Conservation (phyloP, 2,113 vertebrate genomes). For the Synchiropus splendidus region DNA sequence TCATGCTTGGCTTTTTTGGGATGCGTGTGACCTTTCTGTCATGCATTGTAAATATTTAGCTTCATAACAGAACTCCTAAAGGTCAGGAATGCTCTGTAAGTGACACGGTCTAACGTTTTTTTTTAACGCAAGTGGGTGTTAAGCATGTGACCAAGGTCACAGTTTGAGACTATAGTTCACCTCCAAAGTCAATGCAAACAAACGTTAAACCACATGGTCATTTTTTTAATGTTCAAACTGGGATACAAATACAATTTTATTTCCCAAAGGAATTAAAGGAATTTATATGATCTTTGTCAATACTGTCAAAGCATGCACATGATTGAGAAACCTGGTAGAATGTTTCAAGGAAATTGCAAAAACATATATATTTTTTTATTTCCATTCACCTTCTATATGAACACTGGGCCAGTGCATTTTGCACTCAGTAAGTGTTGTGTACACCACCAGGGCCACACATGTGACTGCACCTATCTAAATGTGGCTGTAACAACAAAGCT, state of each 20-base stretch:
- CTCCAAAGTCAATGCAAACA: background rate
- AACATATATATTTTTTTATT: too few relatives aligned
- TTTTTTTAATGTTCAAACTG: background rate
- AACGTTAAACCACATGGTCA: background rate
- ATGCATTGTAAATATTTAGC: background rate
- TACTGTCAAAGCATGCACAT: too few relatives aligned
- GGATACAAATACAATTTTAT: background rate
- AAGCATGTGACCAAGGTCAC: conserved; percentile 24
- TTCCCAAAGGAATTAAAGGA: background rate
- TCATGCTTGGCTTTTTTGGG: background rate
- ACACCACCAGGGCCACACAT: too few relatives aligned
- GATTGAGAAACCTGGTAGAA: too few relatives aligned
- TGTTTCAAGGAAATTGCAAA: too few relatives aligned
- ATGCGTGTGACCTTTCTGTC: background rate
- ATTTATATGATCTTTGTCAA: too few relatives aligned
- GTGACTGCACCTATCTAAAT: too few relatives aligned
- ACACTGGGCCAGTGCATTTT: too few relatives aligned
- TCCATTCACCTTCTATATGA: too few relatives aligned
- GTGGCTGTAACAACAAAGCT: too few relatives aligned
- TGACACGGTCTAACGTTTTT: conserved; percentile 10
- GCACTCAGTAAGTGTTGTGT: too few relatives aligned
- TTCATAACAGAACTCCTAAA: conserved; percentile 6
- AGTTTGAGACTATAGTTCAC: conserved; percentile 18
- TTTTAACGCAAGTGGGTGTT: conserved; percentile 12
- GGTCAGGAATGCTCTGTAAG: conserved; percentile 21